Evolutionary conservation across 2,888 invertebrate genomes (phyloP).

Genomic region (Chymomyza procnemis): DNA sequence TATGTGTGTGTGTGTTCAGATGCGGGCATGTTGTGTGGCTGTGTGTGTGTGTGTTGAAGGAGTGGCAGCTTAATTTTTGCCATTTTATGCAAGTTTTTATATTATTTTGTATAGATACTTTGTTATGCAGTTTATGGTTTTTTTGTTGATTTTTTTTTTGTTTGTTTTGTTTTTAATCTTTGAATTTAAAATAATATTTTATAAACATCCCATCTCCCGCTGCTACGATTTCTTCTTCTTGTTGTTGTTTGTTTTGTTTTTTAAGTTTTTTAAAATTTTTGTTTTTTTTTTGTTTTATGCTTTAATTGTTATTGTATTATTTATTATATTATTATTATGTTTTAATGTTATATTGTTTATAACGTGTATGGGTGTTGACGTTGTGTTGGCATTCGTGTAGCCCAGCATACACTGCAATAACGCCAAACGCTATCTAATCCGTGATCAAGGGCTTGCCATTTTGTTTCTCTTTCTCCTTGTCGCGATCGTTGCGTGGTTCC

Average conservation of each 20-base stretch:
- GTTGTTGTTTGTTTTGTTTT: conserved; percentile 1
- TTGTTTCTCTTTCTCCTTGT: conserved; percentile 68
- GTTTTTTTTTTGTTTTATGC: background rate
- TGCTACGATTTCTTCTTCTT: too few relatives aligned
- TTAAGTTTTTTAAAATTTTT: background rate
- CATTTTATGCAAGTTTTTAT: conserved; percentile 15
- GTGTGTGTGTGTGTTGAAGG: conserved; percentile 6
- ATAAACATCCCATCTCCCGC: conserved; percentile 54
- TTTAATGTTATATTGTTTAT: conserved; percentile 56
- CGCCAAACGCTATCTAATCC: conserved; percentile 50
- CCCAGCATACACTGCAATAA: conserved; percentile 61
- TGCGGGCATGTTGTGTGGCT: background rate
- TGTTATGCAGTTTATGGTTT: conserved; percentile 18
- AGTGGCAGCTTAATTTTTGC: background rate
- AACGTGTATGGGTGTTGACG: conserved; percentile 49
- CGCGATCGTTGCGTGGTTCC: conserved; percentile 64
- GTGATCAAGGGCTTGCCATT: conserved; percentile 69
- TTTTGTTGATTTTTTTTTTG: conserved; percentile 17
- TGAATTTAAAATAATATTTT: conserved; percentile 66
- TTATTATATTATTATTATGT: background rate
- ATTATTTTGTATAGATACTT: conserved; percentile 36
- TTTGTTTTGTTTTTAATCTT: conserved; percentile 56
- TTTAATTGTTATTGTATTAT: conserved; percentile 62
- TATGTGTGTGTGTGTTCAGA: background rate
- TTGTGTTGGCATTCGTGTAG: conserved; percentile 19